These are phyloP conservation scores for Akabosia matsudoensis DNA, from an alignment of 1,140 invertebrate genomes.

Conservation along the genomic window DNA sequence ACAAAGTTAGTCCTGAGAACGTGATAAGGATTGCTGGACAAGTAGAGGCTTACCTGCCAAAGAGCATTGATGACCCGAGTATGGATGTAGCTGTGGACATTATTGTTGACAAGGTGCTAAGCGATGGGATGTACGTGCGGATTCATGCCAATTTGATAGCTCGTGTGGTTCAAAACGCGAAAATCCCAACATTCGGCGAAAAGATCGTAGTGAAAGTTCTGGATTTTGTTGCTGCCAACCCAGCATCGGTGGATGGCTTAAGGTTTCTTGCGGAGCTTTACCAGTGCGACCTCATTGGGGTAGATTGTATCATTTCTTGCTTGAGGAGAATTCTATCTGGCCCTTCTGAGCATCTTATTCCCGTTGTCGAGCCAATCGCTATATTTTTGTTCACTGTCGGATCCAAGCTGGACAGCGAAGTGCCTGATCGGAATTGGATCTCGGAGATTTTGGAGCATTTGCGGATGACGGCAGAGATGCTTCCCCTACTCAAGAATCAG, in stretches of 20 bases:
- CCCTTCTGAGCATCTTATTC: neutral
- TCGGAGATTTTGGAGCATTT: constrained; percentile 4
- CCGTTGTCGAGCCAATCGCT: constrained; percentile 30
- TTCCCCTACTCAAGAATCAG: neutral
- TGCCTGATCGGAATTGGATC: constrained; percentile 1
- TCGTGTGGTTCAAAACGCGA: constrained; percentile 6
- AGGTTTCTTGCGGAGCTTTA: constrained; percentile 33
- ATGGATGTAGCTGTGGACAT: constrained; percentile 18
- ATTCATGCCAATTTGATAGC: constrained; percentile 32
- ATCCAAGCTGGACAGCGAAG: constrained; percentile 29
- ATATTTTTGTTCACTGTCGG: constrained; percentile 30
- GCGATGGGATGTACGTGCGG: constrained; percentile 27
- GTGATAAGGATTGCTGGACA: constrained; percentile 27
- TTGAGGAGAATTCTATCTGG: constrained; percentile 1
- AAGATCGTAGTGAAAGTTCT: constrained; percentile 19
- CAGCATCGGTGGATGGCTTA: constrained; percentile 22
- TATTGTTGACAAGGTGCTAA: constrained; percentile 26
- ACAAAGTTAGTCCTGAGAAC: constrained; percentile 38
- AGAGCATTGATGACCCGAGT: neutral
- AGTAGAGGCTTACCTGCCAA: constrained; percentile 4
- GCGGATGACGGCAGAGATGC: neutral
- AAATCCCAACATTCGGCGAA: constrained; percentile 15
- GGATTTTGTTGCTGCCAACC: constrained; percentile 11
- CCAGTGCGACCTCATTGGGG: constrained; percentile 24
- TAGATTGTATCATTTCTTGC: neutral